phyloP scores from a whole-genome alignment of 2,113 vertebrate genomes.

The Laticauda laticaudata region DNA sequence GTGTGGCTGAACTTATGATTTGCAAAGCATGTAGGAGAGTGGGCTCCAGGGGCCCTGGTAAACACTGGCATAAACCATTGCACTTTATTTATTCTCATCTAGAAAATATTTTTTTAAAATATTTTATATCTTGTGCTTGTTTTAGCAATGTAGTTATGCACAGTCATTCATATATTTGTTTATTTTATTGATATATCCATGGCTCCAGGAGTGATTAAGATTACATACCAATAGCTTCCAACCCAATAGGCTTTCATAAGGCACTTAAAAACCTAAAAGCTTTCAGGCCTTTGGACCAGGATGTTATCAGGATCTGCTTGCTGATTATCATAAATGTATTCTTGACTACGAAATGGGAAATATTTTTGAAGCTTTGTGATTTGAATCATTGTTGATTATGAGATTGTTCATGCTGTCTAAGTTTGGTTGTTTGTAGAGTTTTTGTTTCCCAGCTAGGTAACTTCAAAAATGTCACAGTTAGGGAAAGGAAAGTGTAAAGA shows the following conservation, averaged over 20 bases:
- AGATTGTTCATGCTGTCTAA: not conserved
- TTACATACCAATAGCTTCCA: not conserved
- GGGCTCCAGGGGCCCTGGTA: not conserved
- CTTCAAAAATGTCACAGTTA: not conserved
- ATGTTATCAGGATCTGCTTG: not conserved
- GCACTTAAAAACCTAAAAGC: not conserved
- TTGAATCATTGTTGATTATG: not conserved
- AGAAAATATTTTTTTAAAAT: not conserved
- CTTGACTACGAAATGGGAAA: not conserved
- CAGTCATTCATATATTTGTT: not conserved
- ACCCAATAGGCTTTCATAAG: not conserved
- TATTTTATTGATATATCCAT: not conserved
- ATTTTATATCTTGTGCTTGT: not conserved
- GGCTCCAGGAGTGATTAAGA: not conserved
- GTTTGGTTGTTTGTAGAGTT: not conserved
- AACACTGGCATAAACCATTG: not conserved
- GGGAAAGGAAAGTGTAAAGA: not conserved
- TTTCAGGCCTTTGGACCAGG: not conserved
- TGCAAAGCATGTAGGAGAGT: not conserved
- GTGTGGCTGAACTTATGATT: slow-evolving; percentile 5
- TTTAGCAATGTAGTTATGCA: not conserved
- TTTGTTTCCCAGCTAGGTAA: not conserved
- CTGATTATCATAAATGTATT: not conserved
- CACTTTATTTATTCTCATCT: not conserved
- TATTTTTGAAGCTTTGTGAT: not conserved